Percentiles rank a stretch among this genome's conserved stretches.
Evolutionary conservation across 92 coral and sea anemone species (phyloP).

Genomic region (Porites lobata): DNA sequence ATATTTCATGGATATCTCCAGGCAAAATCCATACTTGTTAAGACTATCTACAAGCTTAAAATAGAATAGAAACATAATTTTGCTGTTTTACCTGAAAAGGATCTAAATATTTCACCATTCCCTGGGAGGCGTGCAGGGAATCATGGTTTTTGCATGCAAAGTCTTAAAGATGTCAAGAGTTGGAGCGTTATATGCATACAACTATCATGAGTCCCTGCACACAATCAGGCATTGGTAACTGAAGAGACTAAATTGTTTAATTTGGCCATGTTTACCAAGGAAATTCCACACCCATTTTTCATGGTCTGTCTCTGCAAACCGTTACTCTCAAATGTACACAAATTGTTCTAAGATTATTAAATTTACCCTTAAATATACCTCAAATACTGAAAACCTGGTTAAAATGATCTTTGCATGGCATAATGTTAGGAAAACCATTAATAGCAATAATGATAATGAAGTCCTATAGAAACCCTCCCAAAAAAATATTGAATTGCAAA

Average conservation of each 20-base stretch:
- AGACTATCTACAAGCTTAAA: slow-evolving; percentile 60
- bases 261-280: too few species aligned
- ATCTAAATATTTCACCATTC: background rate
- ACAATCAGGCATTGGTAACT: too few species aligned
- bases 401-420: background rate
- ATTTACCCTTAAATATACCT: slow-evolving; percentile 9
- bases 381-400: slow-evolving; percentile 4
- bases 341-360: background rate
- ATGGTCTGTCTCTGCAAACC: too few species aligned
- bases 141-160: too few species aligned
- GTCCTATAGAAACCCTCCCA: slow-evolving; percentile 4
- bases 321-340: too few species aligned
- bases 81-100: slow-evolving; percentile 10
- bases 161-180: too few species aligned
- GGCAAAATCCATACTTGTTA: slow-evolving; percentile 64
- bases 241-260: too few species aligned
- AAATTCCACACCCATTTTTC: too few species aligned
- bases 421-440: background rate
- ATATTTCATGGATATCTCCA: slow-evolving; percentile 55
- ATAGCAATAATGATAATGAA: slow-evolving; percentile 7
- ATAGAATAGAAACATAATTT: background rate
- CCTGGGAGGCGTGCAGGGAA: too few species aligned
- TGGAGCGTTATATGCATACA: too few species aligned
- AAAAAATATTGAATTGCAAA: background rate
- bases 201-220: too few species aligned